These are phyloP conservation scores for Hypselothyrea guttata DNA, from an alignment of 2,888 invertebrate species.

Conservation along the genomic window DNA sequence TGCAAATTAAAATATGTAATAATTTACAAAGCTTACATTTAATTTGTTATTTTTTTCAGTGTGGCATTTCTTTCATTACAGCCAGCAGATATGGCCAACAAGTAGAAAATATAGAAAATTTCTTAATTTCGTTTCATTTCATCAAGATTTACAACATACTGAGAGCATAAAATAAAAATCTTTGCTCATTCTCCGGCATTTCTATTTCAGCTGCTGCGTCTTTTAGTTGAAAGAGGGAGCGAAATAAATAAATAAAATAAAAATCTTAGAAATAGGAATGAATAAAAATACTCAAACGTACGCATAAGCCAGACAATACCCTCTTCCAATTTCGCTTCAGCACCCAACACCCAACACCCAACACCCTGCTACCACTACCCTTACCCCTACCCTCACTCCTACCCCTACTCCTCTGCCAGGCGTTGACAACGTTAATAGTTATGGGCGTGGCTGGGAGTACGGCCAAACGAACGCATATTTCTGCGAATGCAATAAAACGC, in stretches of 20 bases:
- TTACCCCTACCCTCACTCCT: background rate
- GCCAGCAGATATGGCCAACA: conserved; percentile 55
- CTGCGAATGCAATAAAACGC: conserved; percentile 69
- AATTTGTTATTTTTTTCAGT: conserved; percentile 10
- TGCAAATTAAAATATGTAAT: background rate
- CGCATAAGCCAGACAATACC: conserved; percentile 49
- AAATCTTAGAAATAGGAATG: conserved; percentile 63
- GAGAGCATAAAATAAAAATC: conserved; percentile 72
- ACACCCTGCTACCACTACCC: too few species aligned
- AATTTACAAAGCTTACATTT: background rate
- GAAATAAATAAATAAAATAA: conserved; percentile 65
- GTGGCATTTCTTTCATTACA: conserved; percentile 70
- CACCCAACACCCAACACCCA: background rate
- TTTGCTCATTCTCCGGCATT: conserved; percentile 4
- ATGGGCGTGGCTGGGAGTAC: conserved; percentile 29
- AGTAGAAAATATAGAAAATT: conserved; percentile 45
- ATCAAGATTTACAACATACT: conserved; percentile 74
- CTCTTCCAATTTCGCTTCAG: conserved; percentile 9
- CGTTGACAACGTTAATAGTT: conserved; percentile 72
- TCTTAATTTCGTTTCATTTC: conserved; percentile 75
- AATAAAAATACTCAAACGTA: conserved; percentile 73
- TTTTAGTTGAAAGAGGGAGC: conserved; percentile 22
- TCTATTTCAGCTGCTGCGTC: conserved; percentile 12
- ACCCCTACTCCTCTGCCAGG: conserved; percentile 24
- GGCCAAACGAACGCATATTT: conserved; percentile 46